Percentiles rank a stretch among this genome's conserved stretches.
Evolutionary conservation across 2,888 invertebrate genomes (phyloP).

Genomic region (Thecocarcelia acutangulata): DNA sequence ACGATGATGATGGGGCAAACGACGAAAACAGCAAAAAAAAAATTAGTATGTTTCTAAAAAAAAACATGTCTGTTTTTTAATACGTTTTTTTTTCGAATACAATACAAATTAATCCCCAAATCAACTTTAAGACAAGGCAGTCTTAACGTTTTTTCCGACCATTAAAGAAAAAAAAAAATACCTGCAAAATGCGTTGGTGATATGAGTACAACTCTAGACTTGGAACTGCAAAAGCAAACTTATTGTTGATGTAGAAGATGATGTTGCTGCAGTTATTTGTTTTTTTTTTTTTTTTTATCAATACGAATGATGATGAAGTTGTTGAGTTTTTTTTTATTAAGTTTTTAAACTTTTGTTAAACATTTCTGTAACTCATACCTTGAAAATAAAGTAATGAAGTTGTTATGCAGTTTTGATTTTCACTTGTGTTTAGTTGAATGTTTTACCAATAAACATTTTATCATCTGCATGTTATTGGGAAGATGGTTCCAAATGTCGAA

Average conservation of each 20-base stretch:
- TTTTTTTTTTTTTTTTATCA: neutral
- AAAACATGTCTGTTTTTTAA: slow-evolving; percentile 65
- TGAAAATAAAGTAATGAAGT: slow-evolving; percentile 59
- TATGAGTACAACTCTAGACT: slow-evolving; percentile 40
- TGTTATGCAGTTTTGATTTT: slow-evolving; percentile 63
- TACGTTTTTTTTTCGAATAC: slow-evolving; percentile 67
- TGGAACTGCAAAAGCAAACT: slow-evolving; percentile 33
- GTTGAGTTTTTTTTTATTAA: slow-evolving; percentile 40
- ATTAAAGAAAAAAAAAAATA: slow-evolving; percentile 29
- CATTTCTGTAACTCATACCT: slow-evolving; percentile 51
- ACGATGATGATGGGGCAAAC: slow-evolving; percentile 47
- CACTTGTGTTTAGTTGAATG: slow-evolving; percentile 20
- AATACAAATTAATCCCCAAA: slow-evolving; percentile 80
- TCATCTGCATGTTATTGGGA: slow-evolving; percentile 67
- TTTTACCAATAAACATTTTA: slow-evolving; percentile 56
- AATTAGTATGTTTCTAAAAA: slow-evolving; percentile 41
- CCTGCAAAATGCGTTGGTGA: slow-evolving; percentile 65
- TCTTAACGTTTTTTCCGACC: slow-evolving; percentile 46
- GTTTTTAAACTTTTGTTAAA: slow-evolving; percentile 29
- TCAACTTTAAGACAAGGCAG: slow-evolving; percentile 76
- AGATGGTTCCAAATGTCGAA: slow-evolving; percentile 62
- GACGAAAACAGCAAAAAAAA: slow-evolving; percentile 9
- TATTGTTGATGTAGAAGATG: slow-evolving; percentile 30
- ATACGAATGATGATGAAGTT: slow-evolving; percentile 58
- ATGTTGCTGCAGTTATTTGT: slow-evolving; percentile 20